Evolutionary conservation across 2,888 invertebrate genomes (phyloP).

Genomic region (Lepas anatifera): DNA sequence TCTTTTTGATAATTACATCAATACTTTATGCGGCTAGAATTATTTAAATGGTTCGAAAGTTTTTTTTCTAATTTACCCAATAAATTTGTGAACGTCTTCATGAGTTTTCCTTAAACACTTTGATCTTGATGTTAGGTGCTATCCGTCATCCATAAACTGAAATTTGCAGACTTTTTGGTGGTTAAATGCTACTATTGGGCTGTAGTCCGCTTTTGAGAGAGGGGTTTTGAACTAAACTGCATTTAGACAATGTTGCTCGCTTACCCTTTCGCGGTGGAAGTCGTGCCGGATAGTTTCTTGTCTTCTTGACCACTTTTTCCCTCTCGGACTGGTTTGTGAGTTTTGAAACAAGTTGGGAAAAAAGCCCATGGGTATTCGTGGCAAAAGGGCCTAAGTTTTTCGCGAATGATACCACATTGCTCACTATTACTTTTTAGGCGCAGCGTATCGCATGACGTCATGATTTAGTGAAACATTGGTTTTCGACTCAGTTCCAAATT

Average conservation of each 20-base stretch:
- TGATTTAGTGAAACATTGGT: too few relatives aligned
- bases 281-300: not conserved
- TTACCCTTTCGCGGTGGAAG: not conserved
- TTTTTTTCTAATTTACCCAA: too few relatives aligned
- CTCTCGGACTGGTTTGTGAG: not conserved
- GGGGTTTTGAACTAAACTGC: not conserved
- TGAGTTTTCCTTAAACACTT: too few relatives aligned
- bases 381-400: not conserved
- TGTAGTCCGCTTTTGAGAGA: not conserved
- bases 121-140: too few relatives aligned
- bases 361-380: constrained; percentile 7
- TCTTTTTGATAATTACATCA: too few relatives aligned
- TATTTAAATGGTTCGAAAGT: too few relatives aligned
- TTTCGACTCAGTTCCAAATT: too few relatives aligned
- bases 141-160: too few relatives aligned
- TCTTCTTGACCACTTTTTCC: not conserved
- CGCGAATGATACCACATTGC: not conserved
- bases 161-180: too few relatives aligned
- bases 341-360: constrained; percentile 8
- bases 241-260: not conserved
- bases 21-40: too few relatives aligned
- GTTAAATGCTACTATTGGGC: too few relatives aligned
- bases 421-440: not conserved
- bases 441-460: not conserved
- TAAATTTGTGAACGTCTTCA: too few relatives aligned